These are phyloP conservation scores for Trematocara zebra DNA, from an alignment of 2,113 vertebrate genomes.

Conservation along the genomic window DNA sequence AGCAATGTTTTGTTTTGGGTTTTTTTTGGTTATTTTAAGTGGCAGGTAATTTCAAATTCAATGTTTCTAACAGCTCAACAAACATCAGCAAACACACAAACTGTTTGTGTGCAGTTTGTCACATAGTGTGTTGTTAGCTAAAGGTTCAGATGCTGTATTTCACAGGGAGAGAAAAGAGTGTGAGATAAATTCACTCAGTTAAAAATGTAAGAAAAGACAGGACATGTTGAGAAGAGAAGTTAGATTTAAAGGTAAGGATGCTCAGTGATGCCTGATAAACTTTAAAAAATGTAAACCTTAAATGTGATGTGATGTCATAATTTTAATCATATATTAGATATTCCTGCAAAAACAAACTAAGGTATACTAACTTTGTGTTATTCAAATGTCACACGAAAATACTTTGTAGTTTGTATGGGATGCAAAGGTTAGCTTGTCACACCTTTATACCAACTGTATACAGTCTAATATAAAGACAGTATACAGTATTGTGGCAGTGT, in stretches of 20 bases:
- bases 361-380: neutral
- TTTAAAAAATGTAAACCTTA: neutral
- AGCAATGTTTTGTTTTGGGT: accelerated
- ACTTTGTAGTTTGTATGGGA: neutral
- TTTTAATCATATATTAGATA: neutral
- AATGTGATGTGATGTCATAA: neutral
- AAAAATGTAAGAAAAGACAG: neutral
- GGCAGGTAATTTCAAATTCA: neutral
- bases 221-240: neutral
- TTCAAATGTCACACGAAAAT: neutral
- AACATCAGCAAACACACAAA: neutral
- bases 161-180: neutral
- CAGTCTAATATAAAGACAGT: neutral
- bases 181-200: neutral
- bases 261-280: neutral
- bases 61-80: neutral
- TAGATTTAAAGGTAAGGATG: neutral
- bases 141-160: neutral
- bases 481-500: neutral
- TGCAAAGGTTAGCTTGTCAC: neutral
- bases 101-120: neutral
- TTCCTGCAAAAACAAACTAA: neutral
- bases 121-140: neutral
- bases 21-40: neutral
- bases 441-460: neutral